Percentiles rank a stretch among this genome's conserved stretches.
Evolutionary conservation across 2,113 vertebrate genomes (phyloP).

Genomic region (Dipodomys ordii): DNA sequence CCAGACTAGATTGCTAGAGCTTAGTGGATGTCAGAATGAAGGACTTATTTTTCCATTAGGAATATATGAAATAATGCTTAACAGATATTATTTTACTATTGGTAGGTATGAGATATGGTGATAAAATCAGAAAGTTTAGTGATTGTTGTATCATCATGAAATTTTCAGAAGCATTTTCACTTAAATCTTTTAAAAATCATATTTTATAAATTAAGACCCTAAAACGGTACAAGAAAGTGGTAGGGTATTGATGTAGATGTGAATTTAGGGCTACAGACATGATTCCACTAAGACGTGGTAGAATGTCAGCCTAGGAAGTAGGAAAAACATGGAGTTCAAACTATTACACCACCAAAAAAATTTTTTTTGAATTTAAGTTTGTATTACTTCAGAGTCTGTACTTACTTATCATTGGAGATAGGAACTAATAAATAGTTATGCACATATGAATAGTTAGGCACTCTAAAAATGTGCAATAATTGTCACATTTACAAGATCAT

Average conservation of each 20-base stretch:
- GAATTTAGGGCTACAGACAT: too few relatives aligned
- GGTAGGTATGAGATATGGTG: not conserved
- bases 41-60: constrained; percentile 11
- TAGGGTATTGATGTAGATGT: constrained; percentile 47
- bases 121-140: not conserved
- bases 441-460: not conserved
- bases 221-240: constrained; percentile 18
- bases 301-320: too few relatives aligned
- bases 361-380: constrained; percentile 1
- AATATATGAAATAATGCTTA: constrained; percentile 35
- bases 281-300: too few relatives aligned
- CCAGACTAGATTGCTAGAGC: not conserved
- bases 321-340: too few relatives aligned
- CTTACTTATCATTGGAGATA: not conserved
- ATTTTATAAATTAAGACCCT: not conserved
- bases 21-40: not conserved
- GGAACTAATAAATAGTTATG: not conserved
- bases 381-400: not conserved
- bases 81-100: constrained; percentile 8
- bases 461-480: not conserved
- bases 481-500: not conserved
- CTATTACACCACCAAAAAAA: too few relatives aligned
- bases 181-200: constrained; percentile 3
- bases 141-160: not conserved
- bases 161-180: not conserved